Conservation (phyloP, 2,888 invertebrate species). For the Frankliniella intonsa region DNA sequence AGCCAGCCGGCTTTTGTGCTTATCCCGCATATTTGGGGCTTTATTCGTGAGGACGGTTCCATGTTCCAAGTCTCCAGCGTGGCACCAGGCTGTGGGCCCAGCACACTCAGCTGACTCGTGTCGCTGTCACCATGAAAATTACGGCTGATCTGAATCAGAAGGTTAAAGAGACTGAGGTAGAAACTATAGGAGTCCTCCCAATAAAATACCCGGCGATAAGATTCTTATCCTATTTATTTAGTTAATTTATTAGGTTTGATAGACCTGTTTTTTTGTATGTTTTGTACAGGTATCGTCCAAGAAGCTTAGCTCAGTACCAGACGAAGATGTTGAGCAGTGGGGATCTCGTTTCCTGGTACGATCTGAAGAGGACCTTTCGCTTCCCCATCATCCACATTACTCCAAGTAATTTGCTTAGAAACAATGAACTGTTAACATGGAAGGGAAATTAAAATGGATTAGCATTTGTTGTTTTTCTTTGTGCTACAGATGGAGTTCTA, state of each 20-base stretch:
- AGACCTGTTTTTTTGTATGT: neutral
- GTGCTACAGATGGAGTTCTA: constrained; percentile 52
- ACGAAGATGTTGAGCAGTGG: neutral
- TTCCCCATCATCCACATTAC: neutral
- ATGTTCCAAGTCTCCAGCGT: neutral
- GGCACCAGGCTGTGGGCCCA: neutral
- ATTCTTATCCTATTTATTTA: no score
- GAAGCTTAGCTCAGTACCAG: neutral
- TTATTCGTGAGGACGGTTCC: neutral
- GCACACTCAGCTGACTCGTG: neutral
- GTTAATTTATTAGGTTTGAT: no score
- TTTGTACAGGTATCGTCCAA: constrained; percentile 1
- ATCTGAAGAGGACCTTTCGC: constrained; percentile 10
- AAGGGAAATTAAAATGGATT: neutral
- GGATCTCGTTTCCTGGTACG: neutral
- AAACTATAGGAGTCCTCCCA: neutral
- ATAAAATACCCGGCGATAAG: no score
- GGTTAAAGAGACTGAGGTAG: neutral
- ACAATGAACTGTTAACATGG: neutral
- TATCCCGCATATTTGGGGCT: neutral
- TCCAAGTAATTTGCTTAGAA: neutral
- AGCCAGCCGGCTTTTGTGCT: neutral
- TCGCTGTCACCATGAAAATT: neutral
- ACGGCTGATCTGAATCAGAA: neutral
- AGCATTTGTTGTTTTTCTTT: neutral